phyloP scores from a whole-genome alignment of 2,888 invertebrate species.

The Rugalucina vietnamica region DNA sequence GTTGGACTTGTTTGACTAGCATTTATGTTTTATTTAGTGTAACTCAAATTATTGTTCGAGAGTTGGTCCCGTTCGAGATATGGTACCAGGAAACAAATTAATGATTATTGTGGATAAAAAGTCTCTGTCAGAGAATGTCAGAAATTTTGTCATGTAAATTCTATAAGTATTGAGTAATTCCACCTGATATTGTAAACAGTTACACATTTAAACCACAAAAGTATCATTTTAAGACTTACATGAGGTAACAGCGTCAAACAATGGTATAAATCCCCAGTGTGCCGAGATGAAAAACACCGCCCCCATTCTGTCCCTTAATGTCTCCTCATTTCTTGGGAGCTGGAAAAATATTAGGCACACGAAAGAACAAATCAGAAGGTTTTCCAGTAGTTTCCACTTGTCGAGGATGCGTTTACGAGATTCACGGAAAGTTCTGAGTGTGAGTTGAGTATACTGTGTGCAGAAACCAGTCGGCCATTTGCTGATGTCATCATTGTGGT shows the following conservation, averaged over 20 bases:
- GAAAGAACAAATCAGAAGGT: conserved; percentile 85
- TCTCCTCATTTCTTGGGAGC: conserved; percentile 89
- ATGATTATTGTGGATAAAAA: no score
- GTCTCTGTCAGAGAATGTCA: no score
- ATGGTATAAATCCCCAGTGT: conserved; percentile 92
- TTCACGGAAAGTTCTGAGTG: conserved; percentile 87
- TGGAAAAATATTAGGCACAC: conserved; percentile 92
- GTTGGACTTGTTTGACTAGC: no score
- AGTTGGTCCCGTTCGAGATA: no score
- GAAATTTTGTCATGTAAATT: no score
- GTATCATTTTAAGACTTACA: no score
- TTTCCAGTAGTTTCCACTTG: conserved; percentile 89
- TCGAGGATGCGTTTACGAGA: conserved; percentile 91
- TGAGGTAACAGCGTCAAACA: conserved; percentile 91
- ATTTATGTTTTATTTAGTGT: no score
- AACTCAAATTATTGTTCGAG: no score
- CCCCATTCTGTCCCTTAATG: conserved; percentile 91
- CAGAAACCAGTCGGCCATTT: conserved; percentile 91
- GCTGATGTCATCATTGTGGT: conserved; percentile 23
- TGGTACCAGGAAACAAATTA: no score
- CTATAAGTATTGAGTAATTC: no score
- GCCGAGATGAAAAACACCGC: conserved; percentile 93
- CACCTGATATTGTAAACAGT: no score
- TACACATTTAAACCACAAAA: no score
- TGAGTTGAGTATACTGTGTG: conserved; percentile 90